Evolutionary conservation across 1,140 invertebrate genomes (phyloP).

Genomic region (Drosophila biarmipes): DNA sequence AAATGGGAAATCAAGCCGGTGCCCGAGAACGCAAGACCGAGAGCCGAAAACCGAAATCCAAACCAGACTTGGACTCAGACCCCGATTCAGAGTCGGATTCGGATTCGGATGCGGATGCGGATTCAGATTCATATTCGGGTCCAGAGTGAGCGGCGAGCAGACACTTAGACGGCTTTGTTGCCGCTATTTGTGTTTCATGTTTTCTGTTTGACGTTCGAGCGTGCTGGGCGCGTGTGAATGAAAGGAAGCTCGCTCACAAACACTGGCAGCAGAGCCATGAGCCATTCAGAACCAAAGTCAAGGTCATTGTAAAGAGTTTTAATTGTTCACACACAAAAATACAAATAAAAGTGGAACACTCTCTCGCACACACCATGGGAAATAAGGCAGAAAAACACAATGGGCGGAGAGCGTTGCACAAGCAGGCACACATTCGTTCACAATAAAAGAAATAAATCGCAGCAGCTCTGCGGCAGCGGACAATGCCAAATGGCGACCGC

Average conservation of each 20-base stretch:
- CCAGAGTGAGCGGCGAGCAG: conserved; percentile 69
- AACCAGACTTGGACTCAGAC: conserved; percentile 33
- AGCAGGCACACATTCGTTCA: conserved; percentile 78
- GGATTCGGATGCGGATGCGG: conserved; percentile 10
- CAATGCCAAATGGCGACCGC: conserved; percentile 75
- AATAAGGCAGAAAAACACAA: conserved; percentile 53
- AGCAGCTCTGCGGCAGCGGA: conserved; percentile 61
- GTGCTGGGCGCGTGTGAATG: conserved; percentile 81
- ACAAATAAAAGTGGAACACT: conserved; percentile 68
- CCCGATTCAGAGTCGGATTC: conserved; percentile 19
- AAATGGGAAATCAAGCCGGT: conserved; percentile 30
- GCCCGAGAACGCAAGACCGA: conserved; percentile 13
- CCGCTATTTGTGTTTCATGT: conserved; percentile 71
- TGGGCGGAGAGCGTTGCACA: conserved; percentile 69
- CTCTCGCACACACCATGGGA: conserved; percentile 34
- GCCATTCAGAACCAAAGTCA: conserved; percentile 80
- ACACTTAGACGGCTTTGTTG: conserved; percentile 80
- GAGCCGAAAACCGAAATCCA: conserved; percentile 23
- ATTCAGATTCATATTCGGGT: conserved; percentile 47
- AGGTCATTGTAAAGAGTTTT: conserved; percentile 85
- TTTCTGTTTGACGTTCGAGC: conserved; percentile 80
- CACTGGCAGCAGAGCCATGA: conserved; percentile 11
- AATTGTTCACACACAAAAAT: conserved; percentile 79
- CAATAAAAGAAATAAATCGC: conserved; percentile 82
- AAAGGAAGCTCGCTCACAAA: conserved; percentile 77